Percentiles rank a stretch among this genome's conserved stretches.
These are phyloP conservation scores for Ornithorhynchus anatinus DNA, from an alignment of 2,113 vertebrate species.

Conservation along the genomic window DNA sequence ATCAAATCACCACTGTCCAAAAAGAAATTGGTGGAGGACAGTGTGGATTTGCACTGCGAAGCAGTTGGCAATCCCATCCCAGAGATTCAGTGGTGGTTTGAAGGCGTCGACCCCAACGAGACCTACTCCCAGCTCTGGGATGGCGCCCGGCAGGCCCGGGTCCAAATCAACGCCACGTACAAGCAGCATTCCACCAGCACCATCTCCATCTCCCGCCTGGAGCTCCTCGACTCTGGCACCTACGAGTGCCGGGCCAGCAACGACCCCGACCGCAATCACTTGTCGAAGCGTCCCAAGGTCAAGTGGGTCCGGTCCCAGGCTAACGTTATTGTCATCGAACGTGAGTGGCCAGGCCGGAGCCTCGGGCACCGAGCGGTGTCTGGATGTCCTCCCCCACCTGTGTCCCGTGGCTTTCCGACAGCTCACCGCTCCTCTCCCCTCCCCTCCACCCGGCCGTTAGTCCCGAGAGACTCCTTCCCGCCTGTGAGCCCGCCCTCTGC, in stretches of 20 bases:
- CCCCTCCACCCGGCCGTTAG: constrained; percentile 45
- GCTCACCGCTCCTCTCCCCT: constrained; percentile 54
- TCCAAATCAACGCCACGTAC: constrained; percentile 88
- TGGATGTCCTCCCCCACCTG: constrained; percentile 47
- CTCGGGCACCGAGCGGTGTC: constrained; percentile 33
- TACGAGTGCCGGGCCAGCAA: constrained; percentile 96
- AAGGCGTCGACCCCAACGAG: constrained; percentile 79
- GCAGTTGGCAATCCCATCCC: constrained; percentile 86
- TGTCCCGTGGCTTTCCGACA: constrained; percentile 61
- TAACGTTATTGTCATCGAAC: constrained; percentile 90
- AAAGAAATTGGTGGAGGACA: constrained; percentile 75
- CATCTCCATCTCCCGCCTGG: constrained; percentile 79
- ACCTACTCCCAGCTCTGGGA: constrained; percentile 85
- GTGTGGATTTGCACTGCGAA: constrained; percentile 87
- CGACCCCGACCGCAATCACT: constrained; percentile 91
- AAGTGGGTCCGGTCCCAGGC: constrained; percentile 97
- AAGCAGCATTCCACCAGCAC: constrained; percentile 83
- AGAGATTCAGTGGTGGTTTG: constrained; percentile 93
- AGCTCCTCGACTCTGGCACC: constrained; percentile 79
- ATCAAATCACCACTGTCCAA: constrained; percentile 86
- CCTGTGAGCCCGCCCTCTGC: constrained; percentile 20
- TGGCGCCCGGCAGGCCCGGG: constrained; percentile 79
- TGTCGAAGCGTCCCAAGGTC: constrained; percentile 89
- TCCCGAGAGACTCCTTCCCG: constrained; percentile 42
- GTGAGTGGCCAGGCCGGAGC: constrained; percentile 81